Evolutionary conservation across 2,797 vertebrate genomes (phyloP), one percentile per base, ranked within the genome.

Genomic region (Chelon labrosus): DNA sequence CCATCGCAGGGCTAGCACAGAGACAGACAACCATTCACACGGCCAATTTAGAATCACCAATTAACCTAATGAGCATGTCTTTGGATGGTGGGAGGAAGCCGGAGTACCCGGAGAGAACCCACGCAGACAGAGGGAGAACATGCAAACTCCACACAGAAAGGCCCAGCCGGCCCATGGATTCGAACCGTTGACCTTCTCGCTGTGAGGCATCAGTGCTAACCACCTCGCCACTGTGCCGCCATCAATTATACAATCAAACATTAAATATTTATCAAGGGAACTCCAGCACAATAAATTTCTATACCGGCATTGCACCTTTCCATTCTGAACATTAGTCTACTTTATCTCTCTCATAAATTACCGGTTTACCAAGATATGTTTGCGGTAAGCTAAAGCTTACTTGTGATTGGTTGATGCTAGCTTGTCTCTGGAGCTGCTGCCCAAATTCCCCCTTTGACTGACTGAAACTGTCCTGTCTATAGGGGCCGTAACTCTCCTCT

Each of bases 401-500:
- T 50, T 89, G 73, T 14, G 88, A 47, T 58, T 91, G 86, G 63
- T 85, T 87, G 42, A 90, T 16, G 67, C 90, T 90, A 11, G 50
- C 66, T 79, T 91, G 91, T 58, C 81, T 89, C 63, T 83, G 63
- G n/a, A 85, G 39, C 76, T 89, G 87, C 41, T 71, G 85, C 44
- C 37, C 56, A n/a, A 69, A 59, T 7, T 75, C 65, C 27, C 64
- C 76, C 44, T 70, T 84, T 16, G 91, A 87, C 72, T 85, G 86
- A 37, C 69, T 90, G 56, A 93, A 82, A 73, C 90, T 93, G 20
- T 88, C 69, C 75, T 96, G 95, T 74, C 95, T 91, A 35, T 93
- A 94, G 59, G 93, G 93, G 69, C 83, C 93, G 63, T 94, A 87
- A 51, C 93, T 94, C 70, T 96, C 95, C 19, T 94, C 93, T 0